A percentile compares a stretch with the other conserved stretches of the same genome.
These are phyloP conservation scores for Himantopus leucocephalus DNA, from an alignment of 2,113 vertebrate species.

Conservation along the genomic window DNA sequence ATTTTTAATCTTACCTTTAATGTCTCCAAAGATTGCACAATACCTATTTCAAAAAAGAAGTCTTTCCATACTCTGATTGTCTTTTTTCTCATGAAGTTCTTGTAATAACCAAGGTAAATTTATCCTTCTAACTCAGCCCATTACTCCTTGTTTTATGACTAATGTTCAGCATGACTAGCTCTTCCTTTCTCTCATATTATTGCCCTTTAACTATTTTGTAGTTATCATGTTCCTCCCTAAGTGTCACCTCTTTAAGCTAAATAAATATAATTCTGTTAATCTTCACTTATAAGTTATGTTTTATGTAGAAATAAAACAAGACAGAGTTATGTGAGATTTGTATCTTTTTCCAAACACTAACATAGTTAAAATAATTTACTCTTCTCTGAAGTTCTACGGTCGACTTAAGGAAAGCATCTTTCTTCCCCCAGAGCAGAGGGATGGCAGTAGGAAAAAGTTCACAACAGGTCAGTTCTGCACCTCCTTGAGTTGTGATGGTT, in stretches of 20 bases:
- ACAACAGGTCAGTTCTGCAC: background rate
- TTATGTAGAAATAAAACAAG: background rate
- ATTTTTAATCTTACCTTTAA: background rate
- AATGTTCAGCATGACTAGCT: background rate
- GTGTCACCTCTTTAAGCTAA: background rate
- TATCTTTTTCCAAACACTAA: background rate
- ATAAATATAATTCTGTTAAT: background rate
- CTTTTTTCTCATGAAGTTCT: background rate
- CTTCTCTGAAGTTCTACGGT: background rate
- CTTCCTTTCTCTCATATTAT: background rate
- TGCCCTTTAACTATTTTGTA: background rate
- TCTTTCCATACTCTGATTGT: background rate
- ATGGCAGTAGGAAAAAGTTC: background rate
- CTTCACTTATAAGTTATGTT: background rate
- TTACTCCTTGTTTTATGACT: slow-evolving; percentile 1
- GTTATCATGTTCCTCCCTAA: background rate
- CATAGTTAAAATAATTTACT: background rate
- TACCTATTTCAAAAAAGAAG: background rate
- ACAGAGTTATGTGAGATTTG: background rate
- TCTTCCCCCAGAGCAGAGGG: background rate
- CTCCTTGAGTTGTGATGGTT: background rate
- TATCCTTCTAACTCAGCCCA: background rate
- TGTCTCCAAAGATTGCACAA: background rate
- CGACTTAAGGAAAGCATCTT: background rate
- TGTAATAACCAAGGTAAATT: background rate